A percentile compares a stretch with the other conserved stretches of the same genome.
phyloP scores from a whole-genome alignment of 2,797 vertebrate genomes.

The Pipistrellus kuhlii region DNA sequence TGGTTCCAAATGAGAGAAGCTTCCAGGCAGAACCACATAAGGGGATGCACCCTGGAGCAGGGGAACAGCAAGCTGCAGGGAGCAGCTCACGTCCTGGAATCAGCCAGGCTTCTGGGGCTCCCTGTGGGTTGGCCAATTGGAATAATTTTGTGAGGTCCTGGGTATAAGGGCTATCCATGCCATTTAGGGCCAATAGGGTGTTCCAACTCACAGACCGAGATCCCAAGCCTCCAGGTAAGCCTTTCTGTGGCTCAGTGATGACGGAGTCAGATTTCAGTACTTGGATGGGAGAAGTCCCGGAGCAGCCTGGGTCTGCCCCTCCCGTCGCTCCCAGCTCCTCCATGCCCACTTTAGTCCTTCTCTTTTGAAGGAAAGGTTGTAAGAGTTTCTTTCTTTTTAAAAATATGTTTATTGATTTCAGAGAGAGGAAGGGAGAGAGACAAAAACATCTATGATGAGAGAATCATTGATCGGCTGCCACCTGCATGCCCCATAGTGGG shows the following conservation, averaged over 20 bases:
- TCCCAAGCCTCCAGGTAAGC: no score
- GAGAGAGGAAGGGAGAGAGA: no score
- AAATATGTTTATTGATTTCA: not conserved
- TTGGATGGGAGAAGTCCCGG: not conserved
- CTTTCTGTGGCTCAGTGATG: no score
- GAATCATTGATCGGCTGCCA: no score
- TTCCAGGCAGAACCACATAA: not conserved
- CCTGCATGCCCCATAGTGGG: no score
- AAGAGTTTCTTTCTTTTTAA: not conserved
- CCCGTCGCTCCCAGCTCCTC: fast-evolving
- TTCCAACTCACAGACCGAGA: no score
- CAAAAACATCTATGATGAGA: no score
- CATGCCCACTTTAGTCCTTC: fast-evolving
- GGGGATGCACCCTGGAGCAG: not conserved
- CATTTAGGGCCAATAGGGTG: not conserved
- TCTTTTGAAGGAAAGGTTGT: not conserved
- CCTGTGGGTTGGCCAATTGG: not conserved
- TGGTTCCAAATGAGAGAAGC: not conserved
- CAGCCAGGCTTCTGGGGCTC: not conserved
- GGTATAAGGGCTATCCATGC: fast-evolving
- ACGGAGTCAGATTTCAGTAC: no score
- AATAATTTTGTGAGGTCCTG: not conserved
- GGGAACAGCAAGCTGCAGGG: not conserved
- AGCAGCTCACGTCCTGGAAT: fast-evolving
- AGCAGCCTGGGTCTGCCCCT: not conserved